Conservation (phyloP, 2,113 vertebrate species). For the Melospiza melodia region DNA sequence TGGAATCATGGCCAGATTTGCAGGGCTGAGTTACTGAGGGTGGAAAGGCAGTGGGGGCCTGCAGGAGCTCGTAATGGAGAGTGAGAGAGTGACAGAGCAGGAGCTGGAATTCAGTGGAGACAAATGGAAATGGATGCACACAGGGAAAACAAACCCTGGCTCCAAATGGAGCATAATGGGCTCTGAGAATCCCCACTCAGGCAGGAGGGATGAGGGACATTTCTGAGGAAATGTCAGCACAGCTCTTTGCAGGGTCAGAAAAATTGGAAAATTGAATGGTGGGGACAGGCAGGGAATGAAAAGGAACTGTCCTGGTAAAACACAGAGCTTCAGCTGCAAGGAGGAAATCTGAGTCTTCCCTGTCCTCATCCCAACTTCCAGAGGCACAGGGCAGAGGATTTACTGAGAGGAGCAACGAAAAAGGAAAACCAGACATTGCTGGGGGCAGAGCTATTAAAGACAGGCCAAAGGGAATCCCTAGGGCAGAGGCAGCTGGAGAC, state of each 20-base stretch:
- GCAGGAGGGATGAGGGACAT: background rate
- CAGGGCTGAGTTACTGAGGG: background rate
- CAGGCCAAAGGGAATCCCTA: background rate
- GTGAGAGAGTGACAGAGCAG: background rate
- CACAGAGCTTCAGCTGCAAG: background rate
- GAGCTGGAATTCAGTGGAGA: background rate
- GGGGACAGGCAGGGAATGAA: background rate
- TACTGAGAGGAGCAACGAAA: background rate
- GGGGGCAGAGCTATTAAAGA: background rate
- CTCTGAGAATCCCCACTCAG: background rate
- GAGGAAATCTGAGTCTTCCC: background rate
- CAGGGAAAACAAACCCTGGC: background rate
- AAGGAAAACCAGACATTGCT: background rate
- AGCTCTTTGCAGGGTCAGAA: background rate
- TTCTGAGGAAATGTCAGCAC: background rate
- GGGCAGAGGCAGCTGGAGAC: background rate
- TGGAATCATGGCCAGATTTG: background rate
- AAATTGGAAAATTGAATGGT: background rate
- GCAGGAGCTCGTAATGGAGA: background rate
- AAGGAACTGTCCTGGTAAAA: background rate
- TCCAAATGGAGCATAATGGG: background rate
- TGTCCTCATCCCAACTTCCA: background rate
- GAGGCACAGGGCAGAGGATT: background rate
- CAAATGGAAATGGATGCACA: conserved; percentile 7
- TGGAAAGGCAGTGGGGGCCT: background rate